Percentiles rank a stretch among this genome's conserved stretches.
phyloP scores from a whole-genome alignment of 2,797 vertebrate species.

The Schizothorax lantsangensis region DNA sequence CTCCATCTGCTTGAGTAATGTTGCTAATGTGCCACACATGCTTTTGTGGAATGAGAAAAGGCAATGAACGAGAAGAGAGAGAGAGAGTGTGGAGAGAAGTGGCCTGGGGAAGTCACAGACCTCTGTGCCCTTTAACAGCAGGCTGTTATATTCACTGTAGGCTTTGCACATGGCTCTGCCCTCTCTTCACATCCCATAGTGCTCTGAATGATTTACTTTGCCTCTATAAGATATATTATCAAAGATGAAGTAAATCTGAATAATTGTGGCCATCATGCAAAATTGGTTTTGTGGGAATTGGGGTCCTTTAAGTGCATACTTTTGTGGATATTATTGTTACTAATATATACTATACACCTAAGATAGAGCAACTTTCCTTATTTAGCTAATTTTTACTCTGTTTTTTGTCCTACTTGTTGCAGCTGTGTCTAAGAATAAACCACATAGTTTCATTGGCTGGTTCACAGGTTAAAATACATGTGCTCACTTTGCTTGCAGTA shows the following conservation, averaged over 20 bases:
- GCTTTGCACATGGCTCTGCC: slow-evolving; percentile 28
- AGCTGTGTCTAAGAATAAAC: not conserved
- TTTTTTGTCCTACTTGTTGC: not conserved
- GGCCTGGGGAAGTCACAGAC: slow-evolving; percentile 7
- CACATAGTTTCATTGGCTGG: not conserved
- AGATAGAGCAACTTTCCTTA: too few species aligned
- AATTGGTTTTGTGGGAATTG: not conserved
- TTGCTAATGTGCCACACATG: slow-evolving; percentile 20
- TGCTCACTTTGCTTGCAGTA: not conserved
- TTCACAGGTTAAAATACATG: not conserved
- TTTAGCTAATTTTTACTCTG: not conserved
- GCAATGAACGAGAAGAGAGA: not conserved
- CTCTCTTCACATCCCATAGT: slow-evolving; percentile 15
- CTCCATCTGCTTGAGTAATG: slow-evolving; percentile 27
- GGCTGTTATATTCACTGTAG: slow-evolving; percentile 43
- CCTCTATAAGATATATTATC: not conserved
- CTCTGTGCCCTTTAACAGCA: slow-evolving; percentile 47
- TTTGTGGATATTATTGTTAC: not conserved
- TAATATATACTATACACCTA: not conserved
- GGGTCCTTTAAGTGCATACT: not conserved
- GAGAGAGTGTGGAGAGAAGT: not conserved
- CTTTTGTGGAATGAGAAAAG: slow-evolving; percentile 22
- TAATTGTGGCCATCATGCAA: not conserved
- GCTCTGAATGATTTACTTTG: slow-evolving; percentile 1
- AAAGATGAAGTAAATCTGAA: not conserved